Percentiles rank a stretch among this genome's conserved stretches.
These are phyloP conservation scores for Temnothorax curvispinosus DNA, from an alignment of 1,140 invertebrate species.

Conservation along the genomic window DNA sequence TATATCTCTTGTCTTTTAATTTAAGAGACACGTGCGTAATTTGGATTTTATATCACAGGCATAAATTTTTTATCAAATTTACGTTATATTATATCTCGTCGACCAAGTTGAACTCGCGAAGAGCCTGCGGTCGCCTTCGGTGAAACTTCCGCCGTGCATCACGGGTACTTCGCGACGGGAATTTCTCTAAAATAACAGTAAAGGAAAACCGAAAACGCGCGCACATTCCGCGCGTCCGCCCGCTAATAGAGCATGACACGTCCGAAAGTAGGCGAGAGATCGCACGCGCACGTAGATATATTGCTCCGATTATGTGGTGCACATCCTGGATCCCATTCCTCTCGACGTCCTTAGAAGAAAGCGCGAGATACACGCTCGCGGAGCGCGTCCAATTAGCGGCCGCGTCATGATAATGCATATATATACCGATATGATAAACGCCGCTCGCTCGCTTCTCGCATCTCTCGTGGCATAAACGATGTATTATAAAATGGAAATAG, in stretches of 20 bases:
- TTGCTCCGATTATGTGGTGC: constrained; percentile 59
- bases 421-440: constrained; percentile 17
- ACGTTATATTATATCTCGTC: not conserved
- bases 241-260: constrained; percentile 78
- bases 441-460: not conserved
- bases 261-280: constrained; percentile 38
- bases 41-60: not conserved
- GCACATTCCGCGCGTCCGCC: constrained; percentile 48
- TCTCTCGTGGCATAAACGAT: not conserved
- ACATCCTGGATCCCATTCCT: constrained; percentile 50
- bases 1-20: not conserved
- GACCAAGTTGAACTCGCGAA: not conserved
- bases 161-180: not conserved
- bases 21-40: not conserved
- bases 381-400: constrained; percentile 44
- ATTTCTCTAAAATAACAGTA: constrained; percentile 26
- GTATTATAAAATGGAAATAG: constrained; percentile 1
- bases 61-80: not conserved
- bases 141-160: not conserved
- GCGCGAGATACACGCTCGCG: constrained; percentile 29
- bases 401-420: constrained; percentile 5
- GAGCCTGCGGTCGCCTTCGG: not conserved
- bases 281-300: not conserved
- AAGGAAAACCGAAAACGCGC: constrained; percentile 6
- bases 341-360: constrained; percentile 43